A percentile compares a stretch with the other conserved stretches of the same genome.
Conservation (phyloP, 2,797 vertebrate genomes). For the Tarsius wallacei region DNA sequence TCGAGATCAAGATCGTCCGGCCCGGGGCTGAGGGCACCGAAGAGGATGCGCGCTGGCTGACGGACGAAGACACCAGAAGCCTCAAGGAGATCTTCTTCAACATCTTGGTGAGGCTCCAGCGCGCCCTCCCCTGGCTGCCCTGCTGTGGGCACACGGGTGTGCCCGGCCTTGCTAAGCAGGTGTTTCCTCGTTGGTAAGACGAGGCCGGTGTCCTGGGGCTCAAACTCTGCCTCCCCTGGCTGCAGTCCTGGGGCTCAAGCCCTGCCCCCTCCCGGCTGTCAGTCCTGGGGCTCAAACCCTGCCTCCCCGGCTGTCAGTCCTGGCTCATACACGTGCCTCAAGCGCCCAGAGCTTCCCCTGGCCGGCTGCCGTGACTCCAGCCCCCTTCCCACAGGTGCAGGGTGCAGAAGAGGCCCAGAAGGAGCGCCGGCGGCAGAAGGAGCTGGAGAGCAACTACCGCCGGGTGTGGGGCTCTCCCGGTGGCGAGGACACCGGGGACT, state of each 20-base stretch:
- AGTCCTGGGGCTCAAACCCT: too few relatives aligned
- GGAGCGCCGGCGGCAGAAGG: slow-evolving; percentile 95
- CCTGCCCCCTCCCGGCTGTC: too few relatives aligned
- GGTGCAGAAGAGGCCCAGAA: slow-evolving; percentile 96
- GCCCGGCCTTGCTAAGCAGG: neutral
- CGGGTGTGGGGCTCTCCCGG: slow-evolving; percentile 93
- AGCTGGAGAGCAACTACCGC: slow-evolving; percentile 96
- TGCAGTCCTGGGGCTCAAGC: too few relatives aligned
- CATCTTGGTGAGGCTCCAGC: slow-evolving; percentile 93
- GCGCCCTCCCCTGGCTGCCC: neutral
- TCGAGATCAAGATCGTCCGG: slow-evolving; percentile 97
- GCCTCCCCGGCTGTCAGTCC: too few relatives aligned
- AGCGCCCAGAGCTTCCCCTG: neutral
- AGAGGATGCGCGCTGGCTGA: slow-evolving; percentile 95
- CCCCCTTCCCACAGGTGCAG: slow-evolving; percentile 91
- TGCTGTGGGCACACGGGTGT: neutral
- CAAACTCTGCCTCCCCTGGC: too few relatives aligned
- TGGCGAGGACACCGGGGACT: slow-evolving; percentile 89
- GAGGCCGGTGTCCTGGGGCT: too few relatives aligned
- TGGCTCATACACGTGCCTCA: too few relatives aligned
- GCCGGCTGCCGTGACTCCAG: neutral
- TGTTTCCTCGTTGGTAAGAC: too few relatives aligned
- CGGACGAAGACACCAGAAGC: slow-evolving; percentile 96
- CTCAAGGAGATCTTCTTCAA: slow-evolving; percentile 98
- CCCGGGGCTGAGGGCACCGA: slow-evolving; percentile 92